These are phyloP conservation scores for Phaethornis superciliosus DNA, from an alignment of 2,113 vertebrate species.

Conservation along the genomic window DNA sequence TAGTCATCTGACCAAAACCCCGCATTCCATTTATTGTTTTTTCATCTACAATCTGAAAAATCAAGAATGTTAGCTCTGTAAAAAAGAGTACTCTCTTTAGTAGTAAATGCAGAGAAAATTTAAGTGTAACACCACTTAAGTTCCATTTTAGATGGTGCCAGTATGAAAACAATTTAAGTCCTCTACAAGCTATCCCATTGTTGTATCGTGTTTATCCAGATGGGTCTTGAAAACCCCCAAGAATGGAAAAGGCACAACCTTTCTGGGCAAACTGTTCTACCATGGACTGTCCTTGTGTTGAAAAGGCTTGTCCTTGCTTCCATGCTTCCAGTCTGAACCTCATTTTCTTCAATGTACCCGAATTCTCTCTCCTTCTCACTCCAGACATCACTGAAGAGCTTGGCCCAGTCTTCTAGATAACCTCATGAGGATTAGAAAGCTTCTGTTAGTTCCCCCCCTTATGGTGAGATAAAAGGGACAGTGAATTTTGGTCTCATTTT, in stretches of 20 bases:
- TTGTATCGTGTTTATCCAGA: not conserved
- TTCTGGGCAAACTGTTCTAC: not conserved
- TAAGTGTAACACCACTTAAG: not conserved
- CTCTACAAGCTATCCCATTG: not conserved
- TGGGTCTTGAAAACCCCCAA: not conserved
- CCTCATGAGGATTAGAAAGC: not conserved
- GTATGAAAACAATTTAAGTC: not conserved
- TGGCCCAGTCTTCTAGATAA: not conserved
- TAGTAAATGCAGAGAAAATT: not conserved
- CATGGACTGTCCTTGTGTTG: rapidly evolving
- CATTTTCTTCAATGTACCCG: not conserved
- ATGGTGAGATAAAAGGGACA: not conserved
- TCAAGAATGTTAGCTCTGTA: not conserved
- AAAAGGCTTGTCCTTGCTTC: not conserved
- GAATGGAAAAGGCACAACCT: not conserved
- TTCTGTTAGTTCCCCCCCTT: not conserved
- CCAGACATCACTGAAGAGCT: not conserved
- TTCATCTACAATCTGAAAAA: not conserved
- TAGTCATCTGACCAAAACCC: not conserved
- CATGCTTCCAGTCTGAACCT: not conserved
- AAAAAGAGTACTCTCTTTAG: not conserved
- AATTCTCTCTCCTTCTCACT: not conserved
- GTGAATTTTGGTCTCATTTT: not conserved
- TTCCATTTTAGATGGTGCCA: not conserved
- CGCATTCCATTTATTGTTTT: not conserved